Evolutionary conservation across 1,140 invertebrate genomes (phyloP), one percentile per base, ranked within the genome.

Genomic region (Eciton burchellii): DNA sequence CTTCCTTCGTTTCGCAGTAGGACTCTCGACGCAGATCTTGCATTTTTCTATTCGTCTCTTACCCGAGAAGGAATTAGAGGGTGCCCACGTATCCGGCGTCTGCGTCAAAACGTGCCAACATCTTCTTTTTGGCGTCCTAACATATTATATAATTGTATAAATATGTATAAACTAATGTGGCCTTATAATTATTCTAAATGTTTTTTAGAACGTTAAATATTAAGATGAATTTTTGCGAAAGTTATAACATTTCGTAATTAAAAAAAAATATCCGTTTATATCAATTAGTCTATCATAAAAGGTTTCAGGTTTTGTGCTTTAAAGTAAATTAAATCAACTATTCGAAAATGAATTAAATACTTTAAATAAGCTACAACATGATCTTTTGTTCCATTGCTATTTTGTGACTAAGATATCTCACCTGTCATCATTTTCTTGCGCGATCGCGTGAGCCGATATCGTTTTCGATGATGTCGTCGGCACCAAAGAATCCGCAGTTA

Each of bases 91-190:
- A 6, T 76, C 43, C n/a, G 74, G 62, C 5, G 74, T 79, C n/a
- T 79, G 74, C 3, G 74, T 79, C 12, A 49, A 56, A 54, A 70
- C n/a, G 12, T 45, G 65, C 74, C 74, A 68, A 45, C 19, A 35
- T 70, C 6, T 56, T 79, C 49, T 79, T 19, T 68, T 79, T 57
- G n/a, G 2, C 19, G 26, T 54, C 63, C n/a, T n/a, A n/a, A n/a
- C n/a, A n/a, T n/a, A n/a, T n/a, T 79, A 6, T 1, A 49, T 5
- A 1, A 35, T n/a, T n/a, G n/a, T 35, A 6, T 35, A 35, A 35
- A 35, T 35, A 35, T n/a, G n/a, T n/a, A n/a, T n/a, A n/a, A n/a
- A n/a, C n/a, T n/a, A n/a, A n/a, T n/a, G n/a, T n/a, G n/a, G n/a
- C n/a, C n/a, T n/a, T n/a, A n/a, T n/a, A n/a, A 16, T 21, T 35